These are phyloP conservation scores for Pemphigus obesinymphae DNA, from an alignment of 1,140 invertebrate species.

Conservation along the genomic window DNA sequence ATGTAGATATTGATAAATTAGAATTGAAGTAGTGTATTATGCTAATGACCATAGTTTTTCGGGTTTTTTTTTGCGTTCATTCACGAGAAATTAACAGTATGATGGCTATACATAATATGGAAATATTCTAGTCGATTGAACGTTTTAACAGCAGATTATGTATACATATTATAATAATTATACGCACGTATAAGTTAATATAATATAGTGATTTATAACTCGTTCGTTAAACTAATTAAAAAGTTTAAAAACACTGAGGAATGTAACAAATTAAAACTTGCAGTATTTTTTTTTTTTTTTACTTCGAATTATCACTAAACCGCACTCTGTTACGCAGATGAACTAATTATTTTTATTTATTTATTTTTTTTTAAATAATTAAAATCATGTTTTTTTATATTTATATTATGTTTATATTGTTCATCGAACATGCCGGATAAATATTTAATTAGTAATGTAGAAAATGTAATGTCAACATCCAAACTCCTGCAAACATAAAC, in stretches of 20 bases:
- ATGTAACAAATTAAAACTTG: not conserved
- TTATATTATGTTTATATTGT: not conserved
- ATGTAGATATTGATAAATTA: not conserved
- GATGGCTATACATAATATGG: not conserved
- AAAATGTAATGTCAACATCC: too few relatives aligned
- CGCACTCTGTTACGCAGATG: not conserved
- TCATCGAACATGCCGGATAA: not conserved
- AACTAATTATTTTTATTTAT: not conserved
- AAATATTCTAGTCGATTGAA: not conserved
- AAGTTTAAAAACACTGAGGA: not conserved
- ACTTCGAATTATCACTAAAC: not conserved
- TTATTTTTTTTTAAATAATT: not conserved
- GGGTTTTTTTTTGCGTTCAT: not conserved
- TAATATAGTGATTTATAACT: not conserved
- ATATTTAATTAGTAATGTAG: not conserved
- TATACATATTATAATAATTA: not conserved
- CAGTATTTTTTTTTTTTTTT: not conserved
- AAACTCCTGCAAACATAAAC: too few relatives aligned
- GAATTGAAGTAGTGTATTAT: not conserved
- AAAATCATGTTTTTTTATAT: not conserved
- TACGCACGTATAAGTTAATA: not conserved
- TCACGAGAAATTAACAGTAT: not conserved
- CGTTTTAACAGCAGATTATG: not conserved
- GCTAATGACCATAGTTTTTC: not conserved
- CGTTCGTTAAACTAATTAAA: not conserved